These are phyloP conservation scores for Beaufortia kweichowensis DNA, from an alignment of 2,113 vertebrate species.

Conservation along the genomic window DNA sequence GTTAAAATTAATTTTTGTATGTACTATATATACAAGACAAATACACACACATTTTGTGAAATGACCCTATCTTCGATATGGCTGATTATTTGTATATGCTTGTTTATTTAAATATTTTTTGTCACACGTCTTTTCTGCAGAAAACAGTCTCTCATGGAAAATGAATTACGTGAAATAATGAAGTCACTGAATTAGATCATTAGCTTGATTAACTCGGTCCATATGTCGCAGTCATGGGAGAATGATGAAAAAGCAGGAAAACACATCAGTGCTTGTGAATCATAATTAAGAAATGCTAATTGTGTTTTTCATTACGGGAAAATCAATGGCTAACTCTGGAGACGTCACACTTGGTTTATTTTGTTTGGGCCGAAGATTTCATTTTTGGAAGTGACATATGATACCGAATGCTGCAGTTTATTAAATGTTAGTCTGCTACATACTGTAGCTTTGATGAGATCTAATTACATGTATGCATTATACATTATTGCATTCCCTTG, in stretches of 20 bases:
- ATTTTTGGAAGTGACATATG: conserved; percentile 31
- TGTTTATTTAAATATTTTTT: conserved; percentile 50
- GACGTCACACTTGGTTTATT: conserved; percentile 52
- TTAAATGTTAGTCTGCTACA: not conserved
- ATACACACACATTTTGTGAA: too few species aligned
- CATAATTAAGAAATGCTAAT: conserved; percentile 65
- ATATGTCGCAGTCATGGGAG: conserved; percentile 62
- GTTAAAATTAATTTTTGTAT: too few species aligned
- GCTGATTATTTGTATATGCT: not conserved
- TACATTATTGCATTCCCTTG: not conserved
- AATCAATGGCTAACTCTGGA: conserved; percentile 53
- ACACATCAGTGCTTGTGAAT: conserved; percentile 62
- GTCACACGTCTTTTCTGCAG: conserved; percentile 40
- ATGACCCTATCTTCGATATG: too few species aligned
- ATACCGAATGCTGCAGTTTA: not conserved
- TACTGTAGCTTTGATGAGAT: not conserved
- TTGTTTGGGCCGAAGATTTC: conserved; percentile 49
- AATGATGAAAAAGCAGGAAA: conserved; percentile 52
- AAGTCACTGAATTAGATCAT: conserved; percentile 58
- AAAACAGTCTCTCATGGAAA: conserved; percentile 50
- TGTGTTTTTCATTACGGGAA: conserved; percentile 61
- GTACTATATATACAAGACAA: too few species aligned
- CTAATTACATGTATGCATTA: not conserved
- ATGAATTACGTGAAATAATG: conserved; percentile 58
- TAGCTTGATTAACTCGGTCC: conserved; percentile 67